phyloP scores from a whole-genome alignment of 2,888 invertebrate species.

The Charanyca ferruginea region DNA sequence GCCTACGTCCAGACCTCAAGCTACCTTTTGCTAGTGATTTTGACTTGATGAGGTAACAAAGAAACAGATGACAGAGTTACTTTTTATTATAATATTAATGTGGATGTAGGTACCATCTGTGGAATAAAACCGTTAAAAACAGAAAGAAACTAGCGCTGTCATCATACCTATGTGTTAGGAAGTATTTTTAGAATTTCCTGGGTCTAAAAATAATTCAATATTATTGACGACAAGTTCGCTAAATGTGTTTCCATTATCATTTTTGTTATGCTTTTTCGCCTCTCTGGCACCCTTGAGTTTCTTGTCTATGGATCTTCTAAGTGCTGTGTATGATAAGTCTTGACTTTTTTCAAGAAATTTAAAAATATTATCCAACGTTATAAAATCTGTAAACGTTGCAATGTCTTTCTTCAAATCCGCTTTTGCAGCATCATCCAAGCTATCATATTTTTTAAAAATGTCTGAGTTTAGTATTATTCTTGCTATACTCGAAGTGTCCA shows the following conservation, averaged over 20 bases:
- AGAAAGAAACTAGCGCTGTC: too few species aligned
- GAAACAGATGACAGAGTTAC: too few species aligned
- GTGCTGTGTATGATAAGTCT: neutral
- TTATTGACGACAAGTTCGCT: slow-evolving; percentile 10
- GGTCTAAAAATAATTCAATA: slow-evolving; percentile 2
- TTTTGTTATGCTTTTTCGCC: neutral
- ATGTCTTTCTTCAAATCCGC: neutral
- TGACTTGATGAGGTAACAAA: too few species aligned
- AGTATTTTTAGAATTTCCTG: too few species aligned
- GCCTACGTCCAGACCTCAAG: too few species aligned
- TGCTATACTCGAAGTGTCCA: slow-evolving; percentile 2
- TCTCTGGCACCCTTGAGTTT: slow-evolving; percentile 1
- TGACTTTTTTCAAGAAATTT: neutral
- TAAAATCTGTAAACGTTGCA: neutral
- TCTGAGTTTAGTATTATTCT: slow-evolving; percentile 19
- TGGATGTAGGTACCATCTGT: too few species aligned
- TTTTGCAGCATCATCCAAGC: slow-evolving; percentile 6
- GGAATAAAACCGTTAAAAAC: too few species aligned
- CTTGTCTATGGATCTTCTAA: slow-evolving; percentile 25
- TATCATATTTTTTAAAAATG: slow-evolving; percentile 13
- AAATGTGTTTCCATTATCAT: neutral
- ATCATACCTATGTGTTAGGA: too few species aligned
- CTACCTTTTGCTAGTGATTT: too few species aligned
- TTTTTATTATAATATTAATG: too few species aligned
- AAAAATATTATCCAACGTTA: neutral